These are phyloP conservation scores for Protonibea diacanthus DNA, from an alignment of 2,797 vertebrate species.

Conservation along the genomic window DNA sequence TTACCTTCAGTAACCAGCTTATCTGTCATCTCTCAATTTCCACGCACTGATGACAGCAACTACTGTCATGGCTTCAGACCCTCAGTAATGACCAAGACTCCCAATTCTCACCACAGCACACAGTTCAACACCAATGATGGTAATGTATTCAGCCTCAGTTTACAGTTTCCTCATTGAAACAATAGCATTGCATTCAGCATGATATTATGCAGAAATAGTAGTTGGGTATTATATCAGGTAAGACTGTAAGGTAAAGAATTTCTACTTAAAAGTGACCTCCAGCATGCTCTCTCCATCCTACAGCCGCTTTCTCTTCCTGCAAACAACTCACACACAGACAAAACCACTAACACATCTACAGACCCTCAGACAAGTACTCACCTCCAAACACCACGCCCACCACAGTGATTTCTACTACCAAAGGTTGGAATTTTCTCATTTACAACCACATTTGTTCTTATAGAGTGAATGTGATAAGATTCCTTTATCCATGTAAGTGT, in stretches of 20 bases:
- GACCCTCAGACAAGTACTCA: not conserved
- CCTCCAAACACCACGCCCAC: constrained; percentile 30
- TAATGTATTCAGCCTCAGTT: constrained; percentile 46
- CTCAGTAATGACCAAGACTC: too few species aligned
- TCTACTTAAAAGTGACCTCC: constrained; percentile 41
- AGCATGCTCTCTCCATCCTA: constrained; percentile 49
- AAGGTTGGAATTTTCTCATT: constrained; percentile 50
- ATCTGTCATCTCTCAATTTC: not conserved
- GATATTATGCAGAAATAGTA: not conserved
- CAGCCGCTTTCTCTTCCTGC: constrained; percentile 8
- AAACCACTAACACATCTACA: not conserved
- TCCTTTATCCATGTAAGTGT: not conserved
- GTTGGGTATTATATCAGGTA: constrained; percentile 5
- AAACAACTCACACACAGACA: not conserved
- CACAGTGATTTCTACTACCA: not conserved
- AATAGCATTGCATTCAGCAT: not conserved
- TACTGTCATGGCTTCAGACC: not conserved
- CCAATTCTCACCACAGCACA: too few species aligned
- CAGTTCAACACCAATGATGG: not conserved
- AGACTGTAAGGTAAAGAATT: constrained; percentile 1
- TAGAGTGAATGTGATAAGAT: not conserved
- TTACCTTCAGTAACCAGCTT: not conserved
- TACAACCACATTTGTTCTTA: not conserved
- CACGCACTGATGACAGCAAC: not conserved
- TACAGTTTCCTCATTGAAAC: not conserved